A percentile compares a stretch with the other conserved stretches of the same genome.
Conservation (phyloP, 37 sponge, comb jelly and placozoan genomes). For the Agelas oroides region DNA sequence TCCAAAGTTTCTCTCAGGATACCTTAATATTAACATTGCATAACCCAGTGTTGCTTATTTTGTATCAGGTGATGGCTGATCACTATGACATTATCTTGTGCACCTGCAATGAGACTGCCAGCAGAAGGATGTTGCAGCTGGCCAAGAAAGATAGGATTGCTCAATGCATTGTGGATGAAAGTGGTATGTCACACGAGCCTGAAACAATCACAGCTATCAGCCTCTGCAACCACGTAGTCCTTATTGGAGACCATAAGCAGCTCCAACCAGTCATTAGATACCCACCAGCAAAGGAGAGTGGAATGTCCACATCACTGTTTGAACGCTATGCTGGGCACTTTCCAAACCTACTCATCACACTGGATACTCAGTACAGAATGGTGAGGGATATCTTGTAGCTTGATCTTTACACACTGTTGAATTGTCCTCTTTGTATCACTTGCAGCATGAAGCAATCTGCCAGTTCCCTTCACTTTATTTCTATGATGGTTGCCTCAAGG, state of each 20-base stretch:
- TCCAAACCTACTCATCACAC: constrained; percentile 4
- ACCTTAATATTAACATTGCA: too few relatives aligned
- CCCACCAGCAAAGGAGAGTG: constrained; percentile 48
- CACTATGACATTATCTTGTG: constrained; percentile 51
- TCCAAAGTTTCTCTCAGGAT: too few relatives aligned
- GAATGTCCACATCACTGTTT: constrained; percentile 56
- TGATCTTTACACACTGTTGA: neutral
- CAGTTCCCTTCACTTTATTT: constrained; percentile 68
- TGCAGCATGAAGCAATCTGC: constrained; percentile 77
- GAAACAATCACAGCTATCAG: constrained; percentile 54
- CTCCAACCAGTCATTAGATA: constrained; percentile 55
- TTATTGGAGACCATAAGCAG: constrained; percentile 72
- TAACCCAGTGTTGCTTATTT: too few relatives aligned
- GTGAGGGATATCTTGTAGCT: constrained; percentile 14
- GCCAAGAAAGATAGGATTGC: neutral
- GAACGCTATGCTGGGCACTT: constrained; percentile 53
- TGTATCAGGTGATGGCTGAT: neutral
- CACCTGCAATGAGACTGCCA: constrained; percentile 65
- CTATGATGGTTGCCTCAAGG: constrained; percentile 51
- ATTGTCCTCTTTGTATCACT: neutral
- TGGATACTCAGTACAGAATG: constrained; percentile 58
- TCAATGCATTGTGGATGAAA: constrained; percentile 58
- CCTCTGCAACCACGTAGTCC: constrained; percentile 33
- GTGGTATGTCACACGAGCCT: constrained; percentile 58
- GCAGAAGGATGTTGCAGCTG: neutral